Percentiles rank a stretch among this genome's conserved stretches.
Evolutionary conservation across 1,140 invertebrate species (phyloP).

Genomic region (Maconellicoccus hirsutus): DNA sequence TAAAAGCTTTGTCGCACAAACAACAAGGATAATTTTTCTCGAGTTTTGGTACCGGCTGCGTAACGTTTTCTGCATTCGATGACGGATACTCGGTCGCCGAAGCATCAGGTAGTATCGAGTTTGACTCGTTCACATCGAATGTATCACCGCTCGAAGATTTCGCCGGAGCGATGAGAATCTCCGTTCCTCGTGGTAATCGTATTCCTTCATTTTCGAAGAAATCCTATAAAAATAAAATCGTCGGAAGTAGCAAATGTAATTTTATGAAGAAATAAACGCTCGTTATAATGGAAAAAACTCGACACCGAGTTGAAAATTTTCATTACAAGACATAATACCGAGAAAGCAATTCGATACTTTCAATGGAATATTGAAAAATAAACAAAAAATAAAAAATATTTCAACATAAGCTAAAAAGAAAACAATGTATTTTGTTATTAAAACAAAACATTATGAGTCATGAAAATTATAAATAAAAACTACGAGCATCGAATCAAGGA

Average conservation of each 20-base stretch:
- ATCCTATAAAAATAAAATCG: not conserved
- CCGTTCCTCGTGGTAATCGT: not conserved
- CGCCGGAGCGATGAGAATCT: not conserved
- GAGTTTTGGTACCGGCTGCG: not conserved
- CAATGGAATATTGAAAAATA: no score
- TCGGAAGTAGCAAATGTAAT: not conserved
- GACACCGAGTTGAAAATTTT: no score
- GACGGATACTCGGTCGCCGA: not conserved
- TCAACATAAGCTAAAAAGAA: no score
- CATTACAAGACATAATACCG: no score
- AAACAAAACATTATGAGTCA: no score
- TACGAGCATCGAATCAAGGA: no score
- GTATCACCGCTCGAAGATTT: not conserved
- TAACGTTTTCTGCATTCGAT: not conserved
- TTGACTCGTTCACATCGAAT: not conserved
- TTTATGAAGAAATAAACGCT: not conserved
- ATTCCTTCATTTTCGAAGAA: not conserved
- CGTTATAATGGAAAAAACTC: no score
- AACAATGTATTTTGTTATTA: no score
- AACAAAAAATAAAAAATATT: no score
- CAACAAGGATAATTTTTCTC: not conserved
- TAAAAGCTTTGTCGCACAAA: not conserved
- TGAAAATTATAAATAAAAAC: no score
- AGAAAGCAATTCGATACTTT: no score
- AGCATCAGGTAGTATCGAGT: not conserved